Conservation (phyloP, 2,797 vertebrate species). For the Telmatherina bonti region DNA sequence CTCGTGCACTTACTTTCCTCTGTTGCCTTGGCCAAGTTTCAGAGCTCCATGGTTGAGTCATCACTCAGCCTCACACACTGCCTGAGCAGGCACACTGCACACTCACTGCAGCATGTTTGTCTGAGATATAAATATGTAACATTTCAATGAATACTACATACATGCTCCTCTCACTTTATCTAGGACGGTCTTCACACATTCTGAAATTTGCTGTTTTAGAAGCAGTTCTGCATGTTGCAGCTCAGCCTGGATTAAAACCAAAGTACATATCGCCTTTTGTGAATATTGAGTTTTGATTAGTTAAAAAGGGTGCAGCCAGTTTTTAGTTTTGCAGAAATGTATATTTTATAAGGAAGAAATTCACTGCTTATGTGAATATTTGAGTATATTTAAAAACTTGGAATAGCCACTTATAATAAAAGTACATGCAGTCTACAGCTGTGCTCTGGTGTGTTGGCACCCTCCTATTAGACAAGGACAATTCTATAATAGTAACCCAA, state of each 20-base stretch:
- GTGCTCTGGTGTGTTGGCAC: too few species aligned
- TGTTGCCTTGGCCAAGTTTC: slow-evolving; percentile 47
- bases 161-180: slow-evolving; percentile 60
- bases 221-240: slow-evolving; percentile 15
- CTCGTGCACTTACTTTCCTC: slow-evolving; percentile 50
- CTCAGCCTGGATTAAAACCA: slow-evolving; percentile 13
- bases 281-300: slow-evolving; percentile 20
- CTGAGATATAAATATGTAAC: slow-evolving; percentile 66
- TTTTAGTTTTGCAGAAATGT: slow-evolving; percentile 30
- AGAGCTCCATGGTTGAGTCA: slow-evolving; percentile 46
- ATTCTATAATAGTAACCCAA: too few species aligned
- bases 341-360: slow-evolving; percentile 9
- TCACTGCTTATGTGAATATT: not conserved
- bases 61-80: slow-evolving; percentile 17
- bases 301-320: slow-evolving; percentile 17
- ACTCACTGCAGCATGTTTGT: slow-evolving; percentile 31
- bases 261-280: slow-evolving; percentile 19
- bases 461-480: too few species aligned
- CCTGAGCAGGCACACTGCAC: slow-evolving; percentile 4
- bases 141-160: slow-evolving; percentile 70
- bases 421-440: too few species aligned
- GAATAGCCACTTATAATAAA: too few species aligned
- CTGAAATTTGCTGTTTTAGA: slow-evolving; percentile 14
- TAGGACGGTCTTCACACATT: slow-evolving; percentile 52
- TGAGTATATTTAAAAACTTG: not conserved